Evolutionary conservation across 1,140 invertebrate species (phyloP).

Genomic region (Drosophila subpulchrella): DNA sequence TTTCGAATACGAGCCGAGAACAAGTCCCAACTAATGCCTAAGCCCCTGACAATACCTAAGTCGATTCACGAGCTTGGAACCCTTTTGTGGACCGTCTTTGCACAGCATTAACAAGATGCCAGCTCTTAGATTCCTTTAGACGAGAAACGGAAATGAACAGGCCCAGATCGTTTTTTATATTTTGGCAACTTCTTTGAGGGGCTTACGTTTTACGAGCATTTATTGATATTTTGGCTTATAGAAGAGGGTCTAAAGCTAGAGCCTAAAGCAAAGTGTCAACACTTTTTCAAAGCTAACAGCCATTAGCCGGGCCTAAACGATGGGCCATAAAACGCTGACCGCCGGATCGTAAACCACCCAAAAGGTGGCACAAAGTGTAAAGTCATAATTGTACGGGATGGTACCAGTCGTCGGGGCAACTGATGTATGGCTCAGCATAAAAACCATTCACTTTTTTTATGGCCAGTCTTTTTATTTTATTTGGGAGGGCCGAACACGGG

Average conservation of each 20-base stretch:
- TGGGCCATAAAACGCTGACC: slow-evolving; percentile 57
- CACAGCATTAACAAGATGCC: slow-evolving; percentile 53
- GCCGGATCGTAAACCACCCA: slow-evolving; percentile 67
- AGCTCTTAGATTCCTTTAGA: slow-evolving; percentile 49
- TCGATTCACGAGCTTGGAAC: slow-evolving; percentile 12
- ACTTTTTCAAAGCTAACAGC: slow-evolving; percentile 53
- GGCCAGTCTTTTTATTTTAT: slow-evolving; percentile 24
- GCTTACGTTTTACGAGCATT: slow-evolving; percentile 61
- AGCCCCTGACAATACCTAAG: slow-evolving; percentile 51
- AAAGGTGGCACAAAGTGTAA: slow-evolving; percentile 63
- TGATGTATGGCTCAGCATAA: slow-evolving; percentile 71
- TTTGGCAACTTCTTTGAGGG: slow-evolving; percentile 47
- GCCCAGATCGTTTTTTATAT: slow-evolving; percentile 15
- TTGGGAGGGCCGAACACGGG: slow-evolving; percentile 35
- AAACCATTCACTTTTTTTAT: slow-evolving; percentile 76
- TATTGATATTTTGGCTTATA: slow-evolving; percentile 60
- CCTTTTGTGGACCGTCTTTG: slow-evolving; percentile 59
- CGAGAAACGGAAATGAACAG: slow-evolving; percentile 63
- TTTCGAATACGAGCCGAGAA: slow-evolving; percentile 16
- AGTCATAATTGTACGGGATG: slow-evolving; percentile 61
- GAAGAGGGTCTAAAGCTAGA: neutral
- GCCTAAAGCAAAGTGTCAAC: slow-evolving; percentile 62
- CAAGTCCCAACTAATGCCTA: slow-evolving; percentile 49
- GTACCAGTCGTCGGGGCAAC: slow-evolving; percentile 4
- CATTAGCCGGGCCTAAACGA: slow-evolving; percentile 51